phyloP scores from a whole-genome alignment of 2,797 vertebrate species.

The Chrysolophus pictus region DNA sequence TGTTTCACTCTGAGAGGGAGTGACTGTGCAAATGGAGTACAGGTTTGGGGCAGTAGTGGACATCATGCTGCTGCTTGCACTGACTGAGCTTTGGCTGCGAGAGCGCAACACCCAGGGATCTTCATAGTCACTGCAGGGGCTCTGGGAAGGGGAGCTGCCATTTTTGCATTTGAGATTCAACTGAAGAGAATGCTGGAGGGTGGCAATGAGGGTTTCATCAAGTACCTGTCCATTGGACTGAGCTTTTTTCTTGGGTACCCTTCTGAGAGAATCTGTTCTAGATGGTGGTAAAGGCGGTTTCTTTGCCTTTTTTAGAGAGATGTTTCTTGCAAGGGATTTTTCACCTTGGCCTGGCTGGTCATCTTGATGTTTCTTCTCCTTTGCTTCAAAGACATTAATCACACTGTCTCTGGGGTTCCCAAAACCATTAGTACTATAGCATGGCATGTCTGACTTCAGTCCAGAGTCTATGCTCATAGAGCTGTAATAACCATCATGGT shows the following conservation, averaged over 20 bases:
- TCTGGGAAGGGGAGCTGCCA: conserved; percentile 89
- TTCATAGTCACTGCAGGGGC: conserved; percentile 95
- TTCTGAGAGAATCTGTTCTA: conserved; percentile 93
- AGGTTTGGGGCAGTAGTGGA: conserved; percentile 85
- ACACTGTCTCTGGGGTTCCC: conserved; percentile 87
- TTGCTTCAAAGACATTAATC: conserved; percentile 86
- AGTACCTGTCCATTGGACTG: conserved; percentile 84
- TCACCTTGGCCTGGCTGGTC: conserved; percentile 83
- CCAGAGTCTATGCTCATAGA: conserved; percentile 86
- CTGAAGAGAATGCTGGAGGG: conserved; percentile 92
- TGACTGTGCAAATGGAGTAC: conserved; percentile 90
- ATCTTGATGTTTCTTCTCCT: conserved; percentile 77
- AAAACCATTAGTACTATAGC: conserved; percentile 77
- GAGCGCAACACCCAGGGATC: conserved; percentile 93
- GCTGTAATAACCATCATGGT: conserved; percentile 88
- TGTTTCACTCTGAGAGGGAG: conserved; percentile 93
- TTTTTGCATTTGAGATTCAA: conserved; percentile 86
- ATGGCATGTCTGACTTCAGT: conserved; percentile 79
- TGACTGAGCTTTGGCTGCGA: conserved; percentile 93
- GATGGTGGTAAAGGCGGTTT: conserved; percentile 93
- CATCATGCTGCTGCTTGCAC: conserved; percentile 87
- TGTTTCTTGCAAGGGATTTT: conserved; percentile 88
- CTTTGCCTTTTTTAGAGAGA: conserved; percentile 94
- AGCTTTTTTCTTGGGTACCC: conserved; percentile 83
- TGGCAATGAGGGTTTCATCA: conserved; percentile 91